Base-by-base conservation (phyloP, 2,113 vertebrate species). In the Nothocercus nigrocapillus region DNA sequence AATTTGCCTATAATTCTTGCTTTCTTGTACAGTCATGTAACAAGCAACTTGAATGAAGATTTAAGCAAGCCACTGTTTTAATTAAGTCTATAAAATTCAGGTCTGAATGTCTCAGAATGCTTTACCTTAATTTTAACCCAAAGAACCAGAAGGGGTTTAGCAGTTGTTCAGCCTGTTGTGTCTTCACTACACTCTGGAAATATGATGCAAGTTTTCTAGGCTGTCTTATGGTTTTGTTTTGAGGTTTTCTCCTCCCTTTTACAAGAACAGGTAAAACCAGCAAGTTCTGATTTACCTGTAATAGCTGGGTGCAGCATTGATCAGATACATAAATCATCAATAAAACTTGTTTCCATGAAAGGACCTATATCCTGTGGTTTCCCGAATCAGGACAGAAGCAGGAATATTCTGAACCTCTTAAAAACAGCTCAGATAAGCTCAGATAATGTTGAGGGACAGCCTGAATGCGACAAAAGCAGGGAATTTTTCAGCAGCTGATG, bases 31-130 rank as follows among this genome's bases (percentile, higher is more conserved):
- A 24, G 45, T 19, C 53, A 79, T 27, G 2, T 10, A 82, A 30
- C 14, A 34, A 59, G 36, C 44, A 62, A 51, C 36, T 67, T 16
- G 11, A 64, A 25, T 54, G 45, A 76, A 83, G 86, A 38, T 7
- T 84, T 77, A 85, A 87, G 64, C 59, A 78, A 90, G 64, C 36
- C 68, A 34, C 44, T 36, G 63, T 51, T 81, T 56, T 70, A 80
- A 77, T 95, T 40, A 70, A 21, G 24, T 32, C 36, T 49, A 19
- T 74, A 63, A 22, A 90, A 51, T 73, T 77, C 45, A 2, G 88
- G 40, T 32, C 68, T 25, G 51, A 3, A 6, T 67, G 45, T 88
- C 49, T 69, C 20, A 9, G 51, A 70, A 62, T 45, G 47, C 61
- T 59, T 68, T 32, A 36, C 3, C 0, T 24, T 75, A 7, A 32